These are phyloP conservation scores for Pyrocephalus nanus DNA, from an alignment of 2,797 vertebrate genomes.

Conservation along the genomic window DNA sequence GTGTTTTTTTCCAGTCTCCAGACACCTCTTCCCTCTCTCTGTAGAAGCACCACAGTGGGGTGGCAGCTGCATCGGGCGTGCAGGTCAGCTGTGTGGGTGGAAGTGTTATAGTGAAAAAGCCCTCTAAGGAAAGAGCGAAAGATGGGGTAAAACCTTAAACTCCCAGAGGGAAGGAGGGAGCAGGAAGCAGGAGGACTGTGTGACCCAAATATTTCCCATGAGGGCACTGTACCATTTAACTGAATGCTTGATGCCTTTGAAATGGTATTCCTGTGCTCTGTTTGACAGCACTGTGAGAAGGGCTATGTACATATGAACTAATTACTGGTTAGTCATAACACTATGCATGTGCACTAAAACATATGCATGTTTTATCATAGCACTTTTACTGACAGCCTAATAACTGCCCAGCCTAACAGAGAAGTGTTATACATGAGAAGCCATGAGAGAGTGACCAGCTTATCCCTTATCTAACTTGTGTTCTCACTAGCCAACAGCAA, in stretches of 20 bases:
- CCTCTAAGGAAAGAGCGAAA: neutral
- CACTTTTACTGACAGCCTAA: neutral
- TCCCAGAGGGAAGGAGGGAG: neutral
- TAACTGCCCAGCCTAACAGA: neutral
- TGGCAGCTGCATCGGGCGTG: neutral
- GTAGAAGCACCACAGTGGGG: neutral
- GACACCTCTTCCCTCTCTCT: neutral
- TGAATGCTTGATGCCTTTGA: neutral
- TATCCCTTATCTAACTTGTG: neutral
- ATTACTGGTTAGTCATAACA: neutral
- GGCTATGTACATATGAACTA: neutral
- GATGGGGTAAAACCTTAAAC: neutral
- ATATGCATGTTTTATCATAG: neutral
- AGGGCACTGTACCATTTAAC: neutral
- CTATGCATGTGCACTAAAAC: neutral
- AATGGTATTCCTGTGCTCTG: neutral
- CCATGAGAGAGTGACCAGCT: neutral
- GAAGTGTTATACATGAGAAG: neutral
- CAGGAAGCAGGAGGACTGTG: neutral
- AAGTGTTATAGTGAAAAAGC: neutral
- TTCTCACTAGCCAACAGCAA: neutral
- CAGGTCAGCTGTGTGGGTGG: neutral
- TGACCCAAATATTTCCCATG: neutral
- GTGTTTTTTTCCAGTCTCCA: neutral
- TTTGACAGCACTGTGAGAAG: neutral